Evolutionary conservation across 2,113 vertebrate genomes (phyloP).

Genomic region (Quiscalus mexicanus): DNA sequence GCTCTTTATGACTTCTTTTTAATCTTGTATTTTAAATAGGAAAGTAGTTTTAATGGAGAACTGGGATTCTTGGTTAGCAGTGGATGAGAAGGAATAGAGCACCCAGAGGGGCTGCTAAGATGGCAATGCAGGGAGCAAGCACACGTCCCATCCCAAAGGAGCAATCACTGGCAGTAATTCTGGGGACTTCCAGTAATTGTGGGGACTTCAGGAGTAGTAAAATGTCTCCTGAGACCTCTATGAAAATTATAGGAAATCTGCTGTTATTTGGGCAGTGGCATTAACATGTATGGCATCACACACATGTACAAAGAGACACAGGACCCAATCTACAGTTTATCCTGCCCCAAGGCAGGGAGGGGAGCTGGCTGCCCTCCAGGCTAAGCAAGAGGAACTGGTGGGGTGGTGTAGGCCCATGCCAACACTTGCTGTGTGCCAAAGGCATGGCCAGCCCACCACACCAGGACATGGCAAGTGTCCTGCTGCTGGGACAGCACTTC

Average conservation of each 20-base stretch:
- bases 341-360: not conserved
- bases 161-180: not conserved
- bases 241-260: not conserved
- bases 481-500: not conserved
- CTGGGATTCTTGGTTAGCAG: not conserved
- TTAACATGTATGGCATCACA: not conserved
- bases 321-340: not conserved
- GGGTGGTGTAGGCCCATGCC: not conserved
- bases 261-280: not conserved
- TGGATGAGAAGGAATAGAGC: not conserved
- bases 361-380: not conserved
- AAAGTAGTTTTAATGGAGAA: not conserved
- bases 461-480: not conserved
- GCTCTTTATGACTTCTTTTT: not conserved
- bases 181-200: not conserved
- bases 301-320: not conserved
- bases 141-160: not conserved
- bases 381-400: not conserved
- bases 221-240: not conserved
- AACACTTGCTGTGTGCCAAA: not conserved
- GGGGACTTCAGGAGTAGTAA: not conserved
- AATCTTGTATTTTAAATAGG: not conserved
- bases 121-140: not conserved
- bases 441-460: rapidly evolving
- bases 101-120: not conserved